Conservation (phyloP, 2,113 vertebrate species). For the Butorides virescens region DNA sequence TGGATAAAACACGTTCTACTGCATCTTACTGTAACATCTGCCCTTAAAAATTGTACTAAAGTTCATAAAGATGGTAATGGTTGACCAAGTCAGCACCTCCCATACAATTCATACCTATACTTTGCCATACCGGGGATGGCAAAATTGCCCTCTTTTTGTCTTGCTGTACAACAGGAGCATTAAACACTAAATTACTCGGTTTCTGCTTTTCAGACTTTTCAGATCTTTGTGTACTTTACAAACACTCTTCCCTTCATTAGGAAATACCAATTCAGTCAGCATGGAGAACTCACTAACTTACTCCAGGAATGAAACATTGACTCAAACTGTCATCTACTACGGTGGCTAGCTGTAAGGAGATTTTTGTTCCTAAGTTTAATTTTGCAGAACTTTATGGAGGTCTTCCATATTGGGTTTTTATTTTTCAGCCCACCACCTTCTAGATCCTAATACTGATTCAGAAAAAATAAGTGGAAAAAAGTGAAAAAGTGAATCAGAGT, state of each 20-base stretch:
- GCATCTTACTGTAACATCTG: not conserved
- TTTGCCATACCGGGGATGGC: not conserved
- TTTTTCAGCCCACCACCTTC: not conserved
- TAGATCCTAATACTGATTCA: not conserved
- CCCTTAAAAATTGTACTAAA: not conserved
- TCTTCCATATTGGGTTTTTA: accelerated
- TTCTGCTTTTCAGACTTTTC: constrained; percentile 28
- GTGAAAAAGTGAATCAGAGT: not conserved
- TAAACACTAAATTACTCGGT: not conserved
- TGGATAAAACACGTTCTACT: not conserved
- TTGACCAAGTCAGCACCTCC: not conserved
- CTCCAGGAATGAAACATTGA: not conserved
- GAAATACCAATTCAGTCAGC: not conserved
- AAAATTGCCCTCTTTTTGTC: constrained; percentile 9
- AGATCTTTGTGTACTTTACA: not conserved
- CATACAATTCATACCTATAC: not conserved
- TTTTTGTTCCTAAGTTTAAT: not conserved
- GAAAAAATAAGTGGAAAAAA: not conserved
- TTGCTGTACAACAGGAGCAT: not conserved
- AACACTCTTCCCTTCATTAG: not conserved
- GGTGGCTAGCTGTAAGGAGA: not conserved
- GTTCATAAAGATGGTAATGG: not conserved
- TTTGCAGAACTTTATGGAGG: not conserved
- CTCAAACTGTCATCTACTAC: not conserved
- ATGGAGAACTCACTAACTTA: not conserved